Conservation (phyloP, 2,113 vertebrate genomes). For the Sapajus apella region DNA sequence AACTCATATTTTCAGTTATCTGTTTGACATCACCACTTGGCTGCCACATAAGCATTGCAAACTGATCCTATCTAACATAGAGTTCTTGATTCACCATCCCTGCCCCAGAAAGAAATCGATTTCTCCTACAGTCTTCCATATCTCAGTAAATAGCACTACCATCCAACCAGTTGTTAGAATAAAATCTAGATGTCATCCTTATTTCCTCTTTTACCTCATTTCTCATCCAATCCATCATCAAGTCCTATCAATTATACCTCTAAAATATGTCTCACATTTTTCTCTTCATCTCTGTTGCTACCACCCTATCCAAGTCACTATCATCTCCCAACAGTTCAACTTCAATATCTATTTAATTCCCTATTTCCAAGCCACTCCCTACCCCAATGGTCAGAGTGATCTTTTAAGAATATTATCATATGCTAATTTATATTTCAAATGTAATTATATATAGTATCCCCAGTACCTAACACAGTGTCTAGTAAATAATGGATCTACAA, state of each 20-base stretch:
- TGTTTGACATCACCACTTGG: background rate
- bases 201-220: background rate
- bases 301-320: background rate
- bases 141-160: background rate
- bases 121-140: background rate
- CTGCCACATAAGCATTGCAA: background rate
- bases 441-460: background rate
- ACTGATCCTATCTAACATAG: background rate
- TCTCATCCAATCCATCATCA: background rate
- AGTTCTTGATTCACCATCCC: background rate
- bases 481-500: background rate
- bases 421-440: background rate
- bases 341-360: background rate
- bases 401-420: slow-evolving; percentile 13
- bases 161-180: background rate
- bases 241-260: background rate
- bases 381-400: background rate
- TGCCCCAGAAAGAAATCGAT: background rate
- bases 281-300: slow-evolving; percentile 21
- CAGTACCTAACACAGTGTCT: background rate
- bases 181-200: slow-evolving; percentile 24
- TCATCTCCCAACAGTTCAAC: background rate
- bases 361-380: background rate
- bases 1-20: background rate
- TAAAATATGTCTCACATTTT: background rate